Evolutionary conservation across 2,888 invertebrate genomes (phyloP).

Genomic region (Drosophila vallismaia): DNA sequence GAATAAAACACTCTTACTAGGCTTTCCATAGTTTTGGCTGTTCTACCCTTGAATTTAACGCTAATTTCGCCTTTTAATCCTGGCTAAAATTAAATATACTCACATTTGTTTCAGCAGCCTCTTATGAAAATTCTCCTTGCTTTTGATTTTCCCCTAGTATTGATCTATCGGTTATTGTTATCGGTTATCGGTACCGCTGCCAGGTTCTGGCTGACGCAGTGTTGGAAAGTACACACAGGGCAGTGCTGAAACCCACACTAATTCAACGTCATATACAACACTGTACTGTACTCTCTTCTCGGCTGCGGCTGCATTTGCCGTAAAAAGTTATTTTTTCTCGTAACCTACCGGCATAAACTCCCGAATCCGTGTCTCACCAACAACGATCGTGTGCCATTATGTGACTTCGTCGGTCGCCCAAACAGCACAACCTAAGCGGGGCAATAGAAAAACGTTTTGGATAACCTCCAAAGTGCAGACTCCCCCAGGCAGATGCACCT

Average conservation of each 20-base stretch:
- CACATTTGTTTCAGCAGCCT: slow-evolving; percentile 75
- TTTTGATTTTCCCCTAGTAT: slow-evolving; percentile 21
- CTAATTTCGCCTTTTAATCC: slow-evolving; percentile 21
- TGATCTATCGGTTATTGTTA: slow-evolving; percentile 18
- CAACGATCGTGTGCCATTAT: slow-evolving; percentile 43
- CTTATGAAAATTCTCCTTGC: slow-evolving; percentile 74
- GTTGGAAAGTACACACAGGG: background rate
- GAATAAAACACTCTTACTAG: slow-evolving; percentile 14
- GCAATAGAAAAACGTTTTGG: slow-evolving; percentile 43
- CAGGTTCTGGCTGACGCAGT: background rate
- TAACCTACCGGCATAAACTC: background rate
- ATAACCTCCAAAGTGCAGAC: slow-evolving; percentile 67
- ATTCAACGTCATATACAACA: slow-evolving; percentile 3
- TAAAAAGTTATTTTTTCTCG: slow-evolving; percentile 9
- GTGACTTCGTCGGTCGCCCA: slow-evolving; percentile 40
- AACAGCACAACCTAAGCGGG: slow-evolving; percentile 47
- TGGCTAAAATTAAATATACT: slow-evolving; percentile 64
- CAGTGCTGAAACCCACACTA: background rate
- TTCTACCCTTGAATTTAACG: background rate
- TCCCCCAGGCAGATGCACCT: slow-evolving; percentile 67
- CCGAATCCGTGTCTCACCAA: slow-evolving; percentile 6
- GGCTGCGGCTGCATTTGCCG: slow-evolving; percentile 25
- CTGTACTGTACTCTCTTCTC: slow-evolving; percentile 14
- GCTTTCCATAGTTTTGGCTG: background rate
- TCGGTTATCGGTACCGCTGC: background rate